Percentiles rank a stretch among this genome's conserved stretches.
Conservation (phyloP, 1,140 invertebrate species). For the Drosophila santomea region DNA sequence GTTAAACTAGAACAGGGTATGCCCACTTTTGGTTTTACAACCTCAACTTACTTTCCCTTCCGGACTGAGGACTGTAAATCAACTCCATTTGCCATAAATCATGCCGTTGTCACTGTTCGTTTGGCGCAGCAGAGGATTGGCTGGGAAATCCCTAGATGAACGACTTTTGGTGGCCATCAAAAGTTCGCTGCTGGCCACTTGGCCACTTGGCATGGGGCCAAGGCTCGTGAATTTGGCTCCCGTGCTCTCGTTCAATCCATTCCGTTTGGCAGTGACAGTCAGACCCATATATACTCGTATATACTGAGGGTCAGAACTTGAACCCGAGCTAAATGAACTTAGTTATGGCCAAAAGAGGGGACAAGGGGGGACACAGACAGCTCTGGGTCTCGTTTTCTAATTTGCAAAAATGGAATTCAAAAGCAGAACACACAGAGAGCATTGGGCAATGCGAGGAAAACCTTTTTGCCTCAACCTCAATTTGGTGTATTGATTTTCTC, state of each 20-base stretch:
- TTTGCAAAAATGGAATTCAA: conserved; percentile 74
- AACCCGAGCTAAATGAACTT: conserved; percentile 58
- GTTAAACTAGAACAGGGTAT: neutral
- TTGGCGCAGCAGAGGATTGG: conserved; percentile 17
- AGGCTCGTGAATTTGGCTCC: conserved; percentile 39
- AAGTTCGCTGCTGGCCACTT: conserved; percentile 33
- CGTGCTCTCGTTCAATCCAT: conserved; percentile 34
- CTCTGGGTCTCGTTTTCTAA: conserved; percentile 66
- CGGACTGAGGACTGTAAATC: neutral
- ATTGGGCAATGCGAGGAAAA: conserved; percentile 22
- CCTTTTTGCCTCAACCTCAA: conserved; percentile 64
- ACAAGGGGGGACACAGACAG: conserved; percentile 49
- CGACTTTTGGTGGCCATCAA: conserved; percentile 47
- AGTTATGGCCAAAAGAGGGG: conserved; percentile 11
- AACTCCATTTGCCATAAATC: conserved; percentile 27
- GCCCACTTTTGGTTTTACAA: conserved; percentile 1
- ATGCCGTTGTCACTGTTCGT: conserved; percentile 7
- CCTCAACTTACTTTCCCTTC: conserved; percentile 1
- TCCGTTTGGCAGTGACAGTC: conserved; percentile 41
- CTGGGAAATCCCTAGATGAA: conserved; percentile 20
- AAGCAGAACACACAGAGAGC: conserved; percentile 33
- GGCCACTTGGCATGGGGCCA: conserved; percentile 57
- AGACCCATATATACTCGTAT: conserved; percentile 17
- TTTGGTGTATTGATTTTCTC: conserved; percentile 70
- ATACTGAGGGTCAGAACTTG: conserved; percentile 60